A percentile compares a stretch with the other conserved stretches of the same genome.
Conservation (phyloP, 64 coral and sea anemone species). For the Anthopleura sola region DNA sequence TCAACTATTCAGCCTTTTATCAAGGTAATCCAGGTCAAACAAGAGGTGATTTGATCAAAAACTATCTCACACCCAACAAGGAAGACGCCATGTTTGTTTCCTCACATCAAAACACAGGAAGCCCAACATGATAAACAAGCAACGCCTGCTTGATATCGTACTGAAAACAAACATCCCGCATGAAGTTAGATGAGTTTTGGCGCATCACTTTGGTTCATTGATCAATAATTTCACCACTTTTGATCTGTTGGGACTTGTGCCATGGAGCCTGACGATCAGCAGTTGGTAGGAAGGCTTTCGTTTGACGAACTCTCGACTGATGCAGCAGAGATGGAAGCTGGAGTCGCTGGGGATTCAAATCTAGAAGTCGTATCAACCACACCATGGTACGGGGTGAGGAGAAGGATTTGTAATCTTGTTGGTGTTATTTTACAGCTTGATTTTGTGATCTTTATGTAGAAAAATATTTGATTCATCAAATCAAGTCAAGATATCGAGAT, state of each 20-base stretch:
- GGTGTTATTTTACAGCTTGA: no score
- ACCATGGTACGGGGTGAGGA: conserved; percentile 11
- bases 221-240: background rate
- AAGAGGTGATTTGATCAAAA: background rate
- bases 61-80: background rate
- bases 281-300: conserved; percentile 18
- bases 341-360: background rate
- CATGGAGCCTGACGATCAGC: conserved; percentile 25
- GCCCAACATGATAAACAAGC: background rate
- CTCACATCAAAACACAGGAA: background rate
- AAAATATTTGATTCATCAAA: no score
- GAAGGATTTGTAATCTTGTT: background rate
- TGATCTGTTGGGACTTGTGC: background rate
- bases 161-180: background rate
- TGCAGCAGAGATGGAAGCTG: background rate
- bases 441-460: no score
- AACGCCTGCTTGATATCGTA: conserved; percentile 39
- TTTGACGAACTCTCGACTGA: conserved; percentile 3
- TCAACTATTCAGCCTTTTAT: background rate
- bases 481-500: no score
- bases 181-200: background rate
- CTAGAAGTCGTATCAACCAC: background rate
- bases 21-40: background rate
- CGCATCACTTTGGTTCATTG: background rate
- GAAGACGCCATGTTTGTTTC: conserved; percentile 47